A percentile compares a stretch with the other conserved stretches of the same genome.
phyloP scores from a whole-genome alignment of 1,140 invertebrate genomes.

The Leptinotarsa undecemlineata region DNA sequence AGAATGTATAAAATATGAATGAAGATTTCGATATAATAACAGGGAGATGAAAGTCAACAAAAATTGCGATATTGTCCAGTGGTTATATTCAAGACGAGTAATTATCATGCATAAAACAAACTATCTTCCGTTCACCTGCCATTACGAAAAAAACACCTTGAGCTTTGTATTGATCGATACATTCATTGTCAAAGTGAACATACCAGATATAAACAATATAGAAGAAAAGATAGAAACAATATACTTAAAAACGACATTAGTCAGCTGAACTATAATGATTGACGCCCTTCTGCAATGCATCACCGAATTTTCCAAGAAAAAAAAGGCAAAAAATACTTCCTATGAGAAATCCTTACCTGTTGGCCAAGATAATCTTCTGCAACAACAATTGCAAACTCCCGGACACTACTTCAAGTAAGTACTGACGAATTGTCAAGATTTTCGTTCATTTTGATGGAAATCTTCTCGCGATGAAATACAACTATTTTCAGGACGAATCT shows the following conservation, averaged over 20 bases:
- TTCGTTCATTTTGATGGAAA: constrained; percentile 17
- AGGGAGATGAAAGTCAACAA: no score
- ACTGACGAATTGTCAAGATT: constrained; percentile 5
- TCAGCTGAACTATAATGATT: not conserved
- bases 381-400: not conserved
- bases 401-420: constrained; percentile 4
- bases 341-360: not conserved
- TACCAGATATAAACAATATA: not conserved
- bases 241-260: no score
- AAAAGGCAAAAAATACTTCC: not conserved
- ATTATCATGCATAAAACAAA: no score
- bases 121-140: not conserved
- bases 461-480: constrained; percentile 14
- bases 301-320: not conserved
- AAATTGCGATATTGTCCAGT: no score
- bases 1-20: constrained; percentile 5
- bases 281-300: not conserved
- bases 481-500: constrained; percentile 27
- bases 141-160: not conserved
- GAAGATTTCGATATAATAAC: not conserved
- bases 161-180: not conserved
- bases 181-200: not conserved
- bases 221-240: not conserved
- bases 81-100: no score
- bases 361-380: not conserved